These are phyloP conservation scores for Martes martes DNA, from an alignment of 2,113 vertebrate genomes.

Conservation along the genomic window DNA sequence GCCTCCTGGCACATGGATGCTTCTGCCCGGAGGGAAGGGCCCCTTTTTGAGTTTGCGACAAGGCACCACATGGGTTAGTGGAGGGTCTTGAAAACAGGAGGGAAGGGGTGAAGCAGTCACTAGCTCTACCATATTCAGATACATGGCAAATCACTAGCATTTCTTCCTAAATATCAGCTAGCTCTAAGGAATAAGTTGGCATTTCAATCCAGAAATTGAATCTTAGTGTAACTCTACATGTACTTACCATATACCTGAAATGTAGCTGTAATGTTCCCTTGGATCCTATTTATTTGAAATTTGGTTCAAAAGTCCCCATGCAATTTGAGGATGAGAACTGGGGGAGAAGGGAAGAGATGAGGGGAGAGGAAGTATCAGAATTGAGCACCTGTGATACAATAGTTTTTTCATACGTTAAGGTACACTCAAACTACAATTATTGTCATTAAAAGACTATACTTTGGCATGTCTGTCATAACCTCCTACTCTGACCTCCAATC, in stretches of 20 bases:
- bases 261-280: background rate
- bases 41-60: background rate
- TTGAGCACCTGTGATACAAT: background rate
- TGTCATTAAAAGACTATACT: background rate
- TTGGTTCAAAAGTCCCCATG: background rate
- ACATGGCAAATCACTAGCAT: background rate
- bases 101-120: background rate
- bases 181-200: background rate
- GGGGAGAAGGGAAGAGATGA: background rate
- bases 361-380: background rate
- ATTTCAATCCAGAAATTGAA: background rate
- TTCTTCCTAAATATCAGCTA: background rate
- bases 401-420: background rate
- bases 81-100: background rate
- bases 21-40: background rate
- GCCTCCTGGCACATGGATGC: background rate
- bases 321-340: background rate
- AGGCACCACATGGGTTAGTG: background rate
- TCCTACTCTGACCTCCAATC: background rate
- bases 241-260: background rate
- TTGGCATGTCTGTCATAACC: background rate
- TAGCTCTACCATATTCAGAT: background rate
- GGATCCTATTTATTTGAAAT: background rate
- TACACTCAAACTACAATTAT: background rate
- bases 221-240: background rate